Evolutionary conservation across 2,888 invertebrate species (phyloP).

Genomic region (Parnassius apollo): DNA sequence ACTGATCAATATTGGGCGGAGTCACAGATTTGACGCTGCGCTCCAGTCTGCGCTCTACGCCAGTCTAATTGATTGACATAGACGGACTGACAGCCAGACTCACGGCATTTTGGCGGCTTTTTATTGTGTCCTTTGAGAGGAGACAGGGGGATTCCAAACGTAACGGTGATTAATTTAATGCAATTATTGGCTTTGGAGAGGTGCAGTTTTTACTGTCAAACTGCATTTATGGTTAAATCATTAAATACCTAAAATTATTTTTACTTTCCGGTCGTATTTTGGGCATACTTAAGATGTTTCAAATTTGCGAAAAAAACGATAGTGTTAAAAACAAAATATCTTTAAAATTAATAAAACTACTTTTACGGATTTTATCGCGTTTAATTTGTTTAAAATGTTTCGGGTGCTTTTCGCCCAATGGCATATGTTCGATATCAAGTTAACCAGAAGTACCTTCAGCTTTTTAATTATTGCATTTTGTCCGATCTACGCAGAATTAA

Average conservation of each 20-base stretch:
- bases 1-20: constrained; percentile 68
- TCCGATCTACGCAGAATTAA: too few relatives aligned
- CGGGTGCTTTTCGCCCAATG: too few relatives aligned
- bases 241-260: background rate
- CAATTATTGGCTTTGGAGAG: constrained; percentile 35
- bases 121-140: constrained; percentile 60
- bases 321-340: too few relatives aligned
- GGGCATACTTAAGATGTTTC: too few relatives aligned
- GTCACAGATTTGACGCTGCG: constrained; percentile 63
- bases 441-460: too few relatives aligned
- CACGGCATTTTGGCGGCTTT: constrained; percentile 56
- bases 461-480: too few relatives aligned
- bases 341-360: too few relatives aligned
- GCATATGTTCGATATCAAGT: too few relatives aligned
- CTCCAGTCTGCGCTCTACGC: constrained; percentile 57
- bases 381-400: too few relatives aligned
- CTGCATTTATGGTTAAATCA: background rate
- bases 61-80: constrained; percentile 74
- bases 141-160: constrained; percentile 34
- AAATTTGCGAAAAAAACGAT: too few relatives aligned
- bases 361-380: too few relatives aligned
- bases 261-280: background rate
- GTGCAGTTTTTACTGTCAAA: background rate
- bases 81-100: constrained; percentile 69
- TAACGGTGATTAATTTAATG: constrained; percentile 48